Conservation (phyloP, 2,888 invertebrate genomes). For the Tiliacea aurago region DNA sequence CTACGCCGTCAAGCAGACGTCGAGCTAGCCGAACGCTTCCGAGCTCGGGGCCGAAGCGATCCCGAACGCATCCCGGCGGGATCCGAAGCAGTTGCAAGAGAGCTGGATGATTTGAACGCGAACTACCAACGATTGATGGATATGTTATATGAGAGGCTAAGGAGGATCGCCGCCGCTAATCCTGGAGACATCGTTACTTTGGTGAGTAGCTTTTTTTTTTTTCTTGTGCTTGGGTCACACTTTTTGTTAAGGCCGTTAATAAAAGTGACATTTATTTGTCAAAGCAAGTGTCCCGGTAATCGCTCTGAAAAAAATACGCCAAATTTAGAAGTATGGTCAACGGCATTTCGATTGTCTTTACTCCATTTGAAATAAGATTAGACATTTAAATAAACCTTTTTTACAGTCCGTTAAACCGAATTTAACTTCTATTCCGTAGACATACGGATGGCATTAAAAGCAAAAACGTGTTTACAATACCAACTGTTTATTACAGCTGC, state of each 20-base stretch:
- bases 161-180: constrained; percentile 92
- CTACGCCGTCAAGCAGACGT: constrained; percentile 84
- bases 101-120: constrained; percentile 95
- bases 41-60: constrained; percentile 76
- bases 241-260: background rate
- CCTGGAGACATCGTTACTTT: constrained; percentile 94
- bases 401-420: too few species aligned
- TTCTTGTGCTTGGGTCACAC: background rate
- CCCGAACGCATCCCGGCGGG: constrained; percentile 85
- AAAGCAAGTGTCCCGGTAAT: background rate
- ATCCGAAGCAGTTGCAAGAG: constrained; percentile 94
- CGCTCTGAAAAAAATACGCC: too few species aligned
- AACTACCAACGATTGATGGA: constrained; percentile 94
- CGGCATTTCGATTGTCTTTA: too few species aligned
- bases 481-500: too few species aligned
- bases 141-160: constrained; percentile 92
- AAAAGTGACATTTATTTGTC: background rate
- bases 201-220: constrained; percentile 90
- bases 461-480: too few species aligned
- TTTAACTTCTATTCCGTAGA: too few species aligned
- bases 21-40: constrained; percentile 82
- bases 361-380: too few species aligned
- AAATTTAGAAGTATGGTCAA: constrained; percentile 3
- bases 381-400: too few species aligned
- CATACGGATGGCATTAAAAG: too few species aligned